phyloP scores from a whole-genome alignment of 1,140 invertebrate species.

The Platorchestia sp. region DNA sequence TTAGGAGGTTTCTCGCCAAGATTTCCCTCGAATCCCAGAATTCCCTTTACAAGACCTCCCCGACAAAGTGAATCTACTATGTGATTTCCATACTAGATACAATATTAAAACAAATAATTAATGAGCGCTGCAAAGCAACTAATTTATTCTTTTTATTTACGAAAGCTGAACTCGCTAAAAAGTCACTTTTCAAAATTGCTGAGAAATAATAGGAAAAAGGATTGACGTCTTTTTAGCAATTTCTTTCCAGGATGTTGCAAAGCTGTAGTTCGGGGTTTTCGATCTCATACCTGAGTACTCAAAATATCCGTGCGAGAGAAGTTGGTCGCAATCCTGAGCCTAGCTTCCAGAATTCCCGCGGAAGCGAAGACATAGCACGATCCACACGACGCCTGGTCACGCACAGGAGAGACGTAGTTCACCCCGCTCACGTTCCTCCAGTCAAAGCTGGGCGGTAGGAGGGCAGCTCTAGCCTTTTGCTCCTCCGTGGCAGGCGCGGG shows the following conservation, averaged over 20 bases:
- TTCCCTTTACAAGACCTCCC: too few relatives aligned
- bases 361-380: constrained; percentile 75
- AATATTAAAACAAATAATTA: not conserved
- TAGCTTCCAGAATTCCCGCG: constrained; percentile 73
- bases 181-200: not conserved
- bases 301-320: constrained; percentile 71
- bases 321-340: constrained; percentile 72
- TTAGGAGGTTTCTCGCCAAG: too few relatives aligned
- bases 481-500: constrained; percentile 53
- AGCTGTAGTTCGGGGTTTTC: not conserved
- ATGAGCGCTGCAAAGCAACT: not conserved
- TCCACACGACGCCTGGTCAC: constrained; percentile 72
- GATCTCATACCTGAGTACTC: constrained; percentile 70
- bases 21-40: too few relatives aligned
- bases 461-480: constrained; percentile 61
- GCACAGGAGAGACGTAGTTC: constrained; percentile 74
- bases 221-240: not conserved
- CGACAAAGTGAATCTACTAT: too few relatives aligned
- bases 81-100: not conserved
- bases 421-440: constrained; percentile 74
- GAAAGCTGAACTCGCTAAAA: not conserved
- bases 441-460: constrained; percentile 73
- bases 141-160: not conserved
- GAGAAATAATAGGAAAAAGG: not conserved
- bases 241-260: not conserved